phyloP scores from a whole-genome alignment of 2,797 vertebrate genomes.

The Mionectes olivaceus region DNA sequence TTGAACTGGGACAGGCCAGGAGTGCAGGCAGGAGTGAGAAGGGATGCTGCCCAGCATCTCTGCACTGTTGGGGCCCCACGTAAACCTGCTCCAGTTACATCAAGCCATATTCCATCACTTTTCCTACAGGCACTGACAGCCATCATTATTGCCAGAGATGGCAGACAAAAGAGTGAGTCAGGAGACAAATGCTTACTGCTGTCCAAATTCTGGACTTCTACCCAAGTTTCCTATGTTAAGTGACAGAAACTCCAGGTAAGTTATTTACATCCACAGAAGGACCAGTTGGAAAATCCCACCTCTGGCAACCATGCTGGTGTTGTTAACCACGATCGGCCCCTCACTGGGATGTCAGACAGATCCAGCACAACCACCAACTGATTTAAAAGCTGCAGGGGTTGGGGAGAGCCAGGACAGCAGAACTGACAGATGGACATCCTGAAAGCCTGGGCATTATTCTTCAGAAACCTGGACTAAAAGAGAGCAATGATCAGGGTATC shows the following conservation, averaged over 20 bases:
- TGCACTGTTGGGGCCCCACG: not conserved
- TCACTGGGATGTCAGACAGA: not conserved
- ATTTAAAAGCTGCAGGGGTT: not conserved
- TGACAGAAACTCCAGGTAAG: not conserved
- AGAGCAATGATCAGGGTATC: not conserved
- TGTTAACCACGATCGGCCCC: not conserved
- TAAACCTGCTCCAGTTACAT: constrained; percentile 27
- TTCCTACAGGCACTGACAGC: not conserved
- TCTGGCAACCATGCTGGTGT: not conserved
- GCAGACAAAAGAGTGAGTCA: not conserved
- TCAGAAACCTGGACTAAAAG: not conserved
- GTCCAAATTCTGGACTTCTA: not conserved
- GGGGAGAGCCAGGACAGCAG: not conserved
- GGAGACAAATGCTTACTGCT: not conserved
- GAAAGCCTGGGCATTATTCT: accelerated
- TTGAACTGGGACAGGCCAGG: not conserved
- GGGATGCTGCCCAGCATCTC: not conserved
- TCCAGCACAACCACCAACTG: not conserved
- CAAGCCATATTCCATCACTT: constrained; percentile 39
- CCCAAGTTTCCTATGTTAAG: not conserved
- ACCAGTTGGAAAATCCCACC: not conserved
- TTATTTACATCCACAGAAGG: not conserved
- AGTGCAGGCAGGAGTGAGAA: not conserved
- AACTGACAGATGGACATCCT: not conserved
- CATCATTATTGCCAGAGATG: not conserved